Evolutionary conservation across 2,113 vertebrate genomes (phyloP), one percentile per base, ranked within the genome.

Genomic region (Cyphomyrus discorhynchus): DNA sequence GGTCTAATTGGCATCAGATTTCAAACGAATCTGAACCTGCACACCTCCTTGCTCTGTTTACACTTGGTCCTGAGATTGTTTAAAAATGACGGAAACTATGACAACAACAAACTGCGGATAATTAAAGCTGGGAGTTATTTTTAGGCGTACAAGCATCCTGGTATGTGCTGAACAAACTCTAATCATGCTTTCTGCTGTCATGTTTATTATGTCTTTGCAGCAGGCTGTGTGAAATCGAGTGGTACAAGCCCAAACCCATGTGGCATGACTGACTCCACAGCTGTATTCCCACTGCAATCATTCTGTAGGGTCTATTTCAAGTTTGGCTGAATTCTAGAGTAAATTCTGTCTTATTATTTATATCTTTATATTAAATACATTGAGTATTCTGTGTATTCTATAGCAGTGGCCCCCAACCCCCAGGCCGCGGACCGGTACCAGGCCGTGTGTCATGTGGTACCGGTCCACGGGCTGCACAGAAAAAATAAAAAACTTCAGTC

Each of bases 1-100:
- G 90, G 62, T 39, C 89, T 95, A 94, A 95, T 94, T 94, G 93
- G 90, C 92, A 92, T 92, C 93, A 94, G 92, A 92, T 92, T 90
- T 89, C 83, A 49, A 87, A 91, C 89, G 45, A 92, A 88, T 94
- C 92, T 19, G 52, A 50, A 58, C 46, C 49, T 83, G 80, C 39
- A 83, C 17, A 39, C 5, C 45, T 39, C 27, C 8, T 21, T 83
- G 80, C 39, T 42, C n/a, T 11, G 27, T 70, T 66, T 66, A 27
- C 62, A 66, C 62, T 66, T 13, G n/a, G n/a, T 70, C 62, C 27
- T 31, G n/a, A 13, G 62, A 31, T 31, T 11, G 62, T 70, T 31
- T 31, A 31, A 31, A 70, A 70, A 70, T 70, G 27, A 70, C 2
- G 10, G 62, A 31, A 70, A 31, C 62, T 70, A 70, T 70, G n/a